phyloP scores from a whole-genome alignment of 2,113 vertebrate genomes.

The Cottus gobio region DNA sequence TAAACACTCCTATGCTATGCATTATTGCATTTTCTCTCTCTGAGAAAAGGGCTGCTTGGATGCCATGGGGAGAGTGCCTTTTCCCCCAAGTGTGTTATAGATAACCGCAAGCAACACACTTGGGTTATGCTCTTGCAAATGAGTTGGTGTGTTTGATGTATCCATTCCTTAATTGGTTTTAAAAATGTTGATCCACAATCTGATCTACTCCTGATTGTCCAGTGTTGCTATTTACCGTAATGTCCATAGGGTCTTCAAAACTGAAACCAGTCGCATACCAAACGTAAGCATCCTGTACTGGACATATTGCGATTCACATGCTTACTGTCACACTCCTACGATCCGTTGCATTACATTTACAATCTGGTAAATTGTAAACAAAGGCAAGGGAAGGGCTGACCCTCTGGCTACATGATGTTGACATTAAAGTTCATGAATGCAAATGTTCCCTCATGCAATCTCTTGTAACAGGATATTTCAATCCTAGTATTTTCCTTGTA shows the following conservation, averaged over 20 bases:
- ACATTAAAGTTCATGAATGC: not conserved
- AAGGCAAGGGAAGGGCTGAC: not conserved
- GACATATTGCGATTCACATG: not conserved
- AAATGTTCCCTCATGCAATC: not conserved
- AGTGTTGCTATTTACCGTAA: slow-evolving; percentile 13
- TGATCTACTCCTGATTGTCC: slow-evolving; percentile 6
- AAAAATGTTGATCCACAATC: slow-evolving; percentile 24
- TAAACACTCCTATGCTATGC: not conserved
- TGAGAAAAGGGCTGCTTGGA: not conserved
- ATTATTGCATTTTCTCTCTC: slow-evolving; percentile 11
- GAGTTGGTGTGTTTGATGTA: slow-evolving; percentile 29
- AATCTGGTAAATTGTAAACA: not conserved
- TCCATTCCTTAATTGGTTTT: slow-evolving; percentile 35
- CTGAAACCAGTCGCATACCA: not conserved
- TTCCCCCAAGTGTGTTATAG: slow-evolving; percentile 17
- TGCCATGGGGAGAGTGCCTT: not conserved
- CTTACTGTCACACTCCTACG: not conserved
- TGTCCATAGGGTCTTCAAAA: not conserved
- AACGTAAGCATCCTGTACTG: not conserved
- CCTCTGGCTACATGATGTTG: not conserved
- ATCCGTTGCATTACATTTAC: not conserved
- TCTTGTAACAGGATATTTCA: slow-evolving; percentile 10
- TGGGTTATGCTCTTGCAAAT: slow-evolving; percentile 19
- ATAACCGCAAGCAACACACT: slow-evolving; percentile 23
- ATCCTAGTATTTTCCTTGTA: slow-evolving; percentile 13